Evolutionary conservation across 2,797 vertebrate genomes (phyloP), one percentile per base, ranked within the genome.

Genomic region (Melanotaenia maccullochi): DNA sequence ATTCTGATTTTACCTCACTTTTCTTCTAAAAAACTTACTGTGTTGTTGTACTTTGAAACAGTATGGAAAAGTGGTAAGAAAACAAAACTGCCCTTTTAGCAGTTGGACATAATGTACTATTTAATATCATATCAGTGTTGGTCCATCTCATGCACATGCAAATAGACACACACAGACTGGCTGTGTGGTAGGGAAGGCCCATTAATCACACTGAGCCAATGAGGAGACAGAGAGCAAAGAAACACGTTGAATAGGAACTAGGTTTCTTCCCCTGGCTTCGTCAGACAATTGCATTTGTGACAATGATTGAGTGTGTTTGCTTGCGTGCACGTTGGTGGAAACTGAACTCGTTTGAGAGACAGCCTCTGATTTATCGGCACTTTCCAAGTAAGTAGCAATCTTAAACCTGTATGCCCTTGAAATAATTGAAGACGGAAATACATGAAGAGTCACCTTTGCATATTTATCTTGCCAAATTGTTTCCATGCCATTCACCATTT

Each of bases 141-240:
- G 36, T 35, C 36, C 47, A 52, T 60, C 72, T 30, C 4, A 66
- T 7, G 68, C 65, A 68, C 57, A 64, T 25, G 24, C 16, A 42
- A n/a, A 69, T 54, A 59, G 47, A 52, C 28, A 32, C 22, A 4
- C 61, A 44, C n/a, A 8, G 64, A 61, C 62, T 67, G 73, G 75
- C 59, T 65, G 65, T 73, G 52, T 68, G 57, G 69, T 14, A 42
- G 58, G 20, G 62, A 61, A 42, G 25, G 51, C 75, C 84, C 86
- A 90, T 91, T 90, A 87, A 92, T 92, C 91, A 90, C 1, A 1
- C 49, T 36, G 47, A 58, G 63, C 82, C 89, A 79, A 87, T 83
- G 70, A 88, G 64, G 73, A 84, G 85, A 83, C 84, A 76, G 77
- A 81, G 64, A 69, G 79, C 82, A 84, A 58, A 75, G 86, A 82